A percentile compares a stretch with the other conserved stretches of the same genome.
Conservation (phyloP, 2,888 invertebrate genomes). For the Nemotelus nigrinus region DNA sequence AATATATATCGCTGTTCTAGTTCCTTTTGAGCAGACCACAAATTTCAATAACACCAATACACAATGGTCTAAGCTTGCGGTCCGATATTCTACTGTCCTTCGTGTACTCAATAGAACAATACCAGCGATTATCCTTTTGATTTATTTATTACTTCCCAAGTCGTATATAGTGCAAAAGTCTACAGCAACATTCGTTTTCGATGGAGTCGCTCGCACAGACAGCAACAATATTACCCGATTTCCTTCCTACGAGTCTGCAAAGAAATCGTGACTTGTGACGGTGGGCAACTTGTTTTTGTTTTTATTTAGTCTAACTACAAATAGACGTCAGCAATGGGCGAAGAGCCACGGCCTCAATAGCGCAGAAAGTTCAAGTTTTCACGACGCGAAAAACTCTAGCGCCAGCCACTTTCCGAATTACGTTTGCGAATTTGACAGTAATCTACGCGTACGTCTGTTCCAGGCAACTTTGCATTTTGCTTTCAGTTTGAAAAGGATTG, state of each 20-base stretch:
- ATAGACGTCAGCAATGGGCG: neutral
- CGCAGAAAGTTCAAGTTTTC: neutral
- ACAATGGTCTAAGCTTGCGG: no score
- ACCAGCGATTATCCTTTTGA: no score
- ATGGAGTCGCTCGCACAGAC: constrained; percentile 6
- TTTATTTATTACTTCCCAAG: no score
- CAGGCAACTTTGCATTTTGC: no score
- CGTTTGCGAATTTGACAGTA: neutral
- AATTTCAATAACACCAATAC: no score
- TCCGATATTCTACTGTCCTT: no score
- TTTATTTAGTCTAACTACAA: constrained; percentile 36
- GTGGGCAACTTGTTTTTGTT: constrained; percentile 7
- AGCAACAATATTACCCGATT: constrained; percentile 15
- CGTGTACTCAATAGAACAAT: no score
- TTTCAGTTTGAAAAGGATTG: constrained; percentile 12
- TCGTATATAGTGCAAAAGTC: no score
- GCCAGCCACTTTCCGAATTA: neutral
- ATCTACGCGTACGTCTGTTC: neutral
- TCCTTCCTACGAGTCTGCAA: constrained; percentile 3
- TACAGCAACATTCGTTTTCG: no score
- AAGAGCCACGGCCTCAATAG: neutral
- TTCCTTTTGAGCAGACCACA: no score
- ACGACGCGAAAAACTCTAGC: neutral
- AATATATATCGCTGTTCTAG: no score
- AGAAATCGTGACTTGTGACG: constrained; percentile 46